Percentiles rank a stretch among this genome's conserved stretches.
Evolutionary conservation across 2,113 vertebrate species (phyloP).

Genomic region (Prolemur simus): DNA sequence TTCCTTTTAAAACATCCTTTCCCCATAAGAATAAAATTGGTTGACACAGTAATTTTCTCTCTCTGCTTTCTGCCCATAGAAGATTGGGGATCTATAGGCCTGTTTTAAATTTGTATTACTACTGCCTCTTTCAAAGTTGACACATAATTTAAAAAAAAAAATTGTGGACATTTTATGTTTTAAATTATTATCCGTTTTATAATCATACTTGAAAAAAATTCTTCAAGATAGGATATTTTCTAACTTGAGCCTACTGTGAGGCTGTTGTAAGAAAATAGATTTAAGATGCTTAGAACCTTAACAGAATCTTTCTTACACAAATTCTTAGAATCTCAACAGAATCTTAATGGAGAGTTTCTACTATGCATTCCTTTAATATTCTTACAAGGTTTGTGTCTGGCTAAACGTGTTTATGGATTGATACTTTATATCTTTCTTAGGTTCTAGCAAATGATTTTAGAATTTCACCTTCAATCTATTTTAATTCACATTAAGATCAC

Average conservation of each 20-base stretch:
- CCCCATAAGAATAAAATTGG: background rate
- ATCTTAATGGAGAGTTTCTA: background rate
- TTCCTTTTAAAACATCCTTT: background rate
- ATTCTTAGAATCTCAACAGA: background rate
- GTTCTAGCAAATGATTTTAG: background rate
- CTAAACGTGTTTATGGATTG: background rate
- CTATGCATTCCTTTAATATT: background rate
- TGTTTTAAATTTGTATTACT: background rate
- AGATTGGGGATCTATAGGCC: background rate
- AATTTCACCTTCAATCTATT: background rate
- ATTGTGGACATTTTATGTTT: background rate
- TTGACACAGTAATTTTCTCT: background rate
- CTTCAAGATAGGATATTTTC: background rate
- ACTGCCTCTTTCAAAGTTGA: background rate
- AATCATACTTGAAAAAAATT: background rate
- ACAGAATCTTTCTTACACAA: background rate
- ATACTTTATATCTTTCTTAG: background rate
- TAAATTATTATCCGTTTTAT: background rate
- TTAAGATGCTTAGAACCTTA: background rate
- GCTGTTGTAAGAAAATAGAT: background rate
- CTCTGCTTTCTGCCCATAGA: background rate
- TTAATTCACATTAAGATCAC: background rate
- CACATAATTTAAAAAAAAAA: background rate
- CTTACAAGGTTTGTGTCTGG: background rate
- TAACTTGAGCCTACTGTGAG: background rate